phyloP scores from a whole-genome alignment of 2,797 vertebrate species.

The Diglossa cyanea region DNA sequence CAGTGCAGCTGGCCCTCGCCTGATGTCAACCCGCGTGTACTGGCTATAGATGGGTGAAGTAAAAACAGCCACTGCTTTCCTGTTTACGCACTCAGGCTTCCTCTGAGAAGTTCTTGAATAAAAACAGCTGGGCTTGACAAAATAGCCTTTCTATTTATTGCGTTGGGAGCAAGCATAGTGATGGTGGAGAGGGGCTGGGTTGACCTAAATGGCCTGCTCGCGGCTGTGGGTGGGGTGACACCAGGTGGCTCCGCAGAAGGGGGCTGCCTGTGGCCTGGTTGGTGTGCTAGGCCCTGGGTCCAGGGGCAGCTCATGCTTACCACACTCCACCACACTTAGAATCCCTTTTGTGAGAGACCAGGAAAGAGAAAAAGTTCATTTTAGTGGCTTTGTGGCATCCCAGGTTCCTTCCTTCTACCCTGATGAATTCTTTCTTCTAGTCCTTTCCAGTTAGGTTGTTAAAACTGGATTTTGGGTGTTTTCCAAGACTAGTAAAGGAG shows the following conservation, averaged over 20 bases:
- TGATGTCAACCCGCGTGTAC: conserved; percentile 11
- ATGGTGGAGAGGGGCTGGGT: conserved; percentile 5
- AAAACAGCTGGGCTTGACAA: conserved; percentile 55
- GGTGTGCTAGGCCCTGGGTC: no score
- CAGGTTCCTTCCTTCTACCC: neutral
- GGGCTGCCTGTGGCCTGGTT: neutral
- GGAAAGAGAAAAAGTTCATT: neutral
- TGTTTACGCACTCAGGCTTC: conserved; percentile 63
- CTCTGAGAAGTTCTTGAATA: conserved; percentile 44
- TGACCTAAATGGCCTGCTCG: neutral
- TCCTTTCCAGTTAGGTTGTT: neutral
- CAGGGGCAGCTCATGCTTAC: neutral
- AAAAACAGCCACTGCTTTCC: conserved; percentile 69
- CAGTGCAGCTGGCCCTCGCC: neutral
- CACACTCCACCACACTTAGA: neutral
- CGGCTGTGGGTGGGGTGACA: neutral
- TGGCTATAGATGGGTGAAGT: conserved; percentile 56
- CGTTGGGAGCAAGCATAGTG: neutral
- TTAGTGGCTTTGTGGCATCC: neutral
- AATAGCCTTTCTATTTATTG: conserved; percentile 70
- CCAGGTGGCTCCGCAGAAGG: fast-evolving
- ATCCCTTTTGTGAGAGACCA: neutral
- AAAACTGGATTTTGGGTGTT: neutral
- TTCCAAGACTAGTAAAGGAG: neutral
- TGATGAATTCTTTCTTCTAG: neutral